These are phyloP conservation scores for Neodon shergylaensis DNA, from an alignment of 2,113 vertebrate genomes.

Conservation along the genomic window DNA sequence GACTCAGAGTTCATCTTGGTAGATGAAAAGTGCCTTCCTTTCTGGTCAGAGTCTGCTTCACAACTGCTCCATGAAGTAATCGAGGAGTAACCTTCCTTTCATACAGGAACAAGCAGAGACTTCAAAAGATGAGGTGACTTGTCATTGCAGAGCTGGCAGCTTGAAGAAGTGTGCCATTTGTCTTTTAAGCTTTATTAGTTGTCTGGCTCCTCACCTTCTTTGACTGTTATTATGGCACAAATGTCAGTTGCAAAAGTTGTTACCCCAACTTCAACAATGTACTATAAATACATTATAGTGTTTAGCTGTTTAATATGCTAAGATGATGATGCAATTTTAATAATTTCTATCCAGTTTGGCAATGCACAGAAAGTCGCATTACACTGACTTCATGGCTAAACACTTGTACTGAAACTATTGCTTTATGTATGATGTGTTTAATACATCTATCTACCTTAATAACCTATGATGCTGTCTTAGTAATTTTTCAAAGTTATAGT, in stretches of 20 bases:
- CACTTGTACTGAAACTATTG: background rate
- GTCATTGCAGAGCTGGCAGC: background rate
- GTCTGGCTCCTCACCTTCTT: background rate
- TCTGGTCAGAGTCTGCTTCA: background rate
- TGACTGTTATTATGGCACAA: background rate
- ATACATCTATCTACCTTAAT: background rate
- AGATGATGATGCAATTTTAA: background rate
- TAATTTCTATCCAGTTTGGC: background rate
- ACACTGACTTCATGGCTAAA: background rate
- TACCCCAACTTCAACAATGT: background rate
- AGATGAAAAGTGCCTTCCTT: background rate
- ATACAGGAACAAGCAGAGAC: background rate
- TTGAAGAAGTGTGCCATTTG: too few species aligned
- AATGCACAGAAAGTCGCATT: background rate
- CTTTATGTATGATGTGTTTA: background rate
- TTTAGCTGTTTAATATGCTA: background rate
- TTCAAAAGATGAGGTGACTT: too few species aligned
- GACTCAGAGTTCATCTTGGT: background rate
- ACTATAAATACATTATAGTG: background rate
- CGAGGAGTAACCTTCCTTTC: rapidly evolving
- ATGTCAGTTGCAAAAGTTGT: background rate
- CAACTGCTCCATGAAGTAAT: background rate
- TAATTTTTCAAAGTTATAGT: background rate
- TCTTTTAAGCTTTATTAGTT: background rate
- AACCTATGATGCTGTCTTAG: background rate